Conservation (phyloP, 2,113 vertebrate genomes). For the Calonectris borealis region DNA sequence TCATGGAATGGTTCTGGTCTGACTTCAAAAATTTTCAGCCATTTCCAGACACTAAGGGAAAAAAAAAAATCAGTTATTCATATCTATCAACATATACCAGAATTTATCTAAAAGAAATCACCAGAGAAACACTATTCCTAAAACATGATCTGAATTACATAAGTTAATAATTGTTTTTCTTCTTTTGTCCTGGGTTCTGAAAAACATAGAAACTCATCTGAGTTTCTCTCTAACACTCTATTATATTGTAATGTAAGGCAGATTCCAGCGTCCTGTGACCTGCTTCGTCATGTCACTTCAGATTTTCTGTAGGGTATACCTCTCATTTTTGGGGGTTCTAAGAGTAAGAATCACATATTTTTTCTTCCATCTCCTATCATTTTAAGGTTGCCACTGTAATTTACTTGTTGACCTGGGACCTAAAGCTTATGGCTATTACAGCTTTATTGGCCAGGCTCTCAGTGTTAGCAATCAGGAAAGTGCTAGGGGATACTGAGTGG, state of each 20-base stretch:
- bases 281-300: neutral
- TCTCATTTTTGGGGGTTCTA: neutral
- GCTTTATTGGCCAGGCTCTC: neutral
- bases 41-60: neutral
- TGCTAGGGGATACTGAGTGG: too few species aligned
- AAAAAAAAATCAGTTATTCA: rapidly evolving
- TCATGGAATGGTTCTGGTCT: neutral
- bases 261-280: neutral
- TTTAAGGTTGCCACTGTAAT: neutral
- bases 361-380: neutral
- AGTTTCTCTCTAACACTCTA: neutral
- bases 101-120: neutral
- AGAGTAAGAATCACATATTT: neutral
- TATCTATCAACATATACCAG: neutral
- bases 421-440: neutral
- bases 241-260: neutral
- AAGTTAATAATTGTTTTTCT: neutral
- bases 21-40: neutral
- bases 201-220: neutral
- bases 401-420: neutral
- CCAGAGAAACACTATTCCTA: neutral
- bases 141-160: neutral
- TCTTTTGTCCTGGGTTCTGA: neutral
- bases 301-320: neutral
- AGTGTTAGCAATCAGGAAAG: neutral